Percentiles rank a stretch among this genome's conserved stretches.
Evolutionary conservation across 2,113 vertebrate species (phyloP).

Genomic region (Gopherus flavomarginatus): DNA sequence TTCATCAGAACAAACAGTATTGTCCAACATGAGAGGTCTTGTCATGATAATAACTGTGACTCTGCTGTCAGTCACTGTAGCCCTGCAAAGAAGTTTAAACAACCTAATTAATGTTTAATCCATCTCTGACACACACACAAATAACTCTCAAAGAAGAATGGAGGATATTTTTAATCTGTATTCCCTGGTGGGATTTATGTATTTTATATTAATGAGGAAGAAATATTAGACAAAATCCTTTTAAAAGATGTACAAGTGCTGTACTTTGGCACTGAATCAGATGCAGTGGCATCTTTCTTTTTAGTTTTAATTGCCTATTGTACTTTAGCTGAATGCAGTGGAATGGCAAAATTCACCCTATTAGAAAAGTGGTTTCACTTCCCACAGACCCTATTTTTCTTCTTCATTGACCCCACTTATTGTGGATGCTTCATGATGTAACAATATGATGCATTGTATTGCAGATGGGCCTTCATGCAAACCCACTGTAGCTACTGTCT

Average conservation of each 20-base stretch:
- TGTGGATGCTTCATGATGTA: not conserved
- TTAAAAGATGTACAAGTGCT: not conserved
- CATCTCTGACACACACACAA: not conserved
- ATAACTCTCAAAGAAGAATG: not conserved
- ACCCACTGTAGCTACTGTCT: not conserved
- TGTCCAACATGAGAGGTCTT: not conserved
- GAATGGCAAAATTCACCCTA: not conserved
- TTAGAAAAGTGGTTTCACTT: not conserved
- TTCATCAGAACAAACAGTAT: not conserved
- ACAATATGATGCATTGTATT: not conserved
- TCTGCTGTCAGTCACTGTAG: not conserved
- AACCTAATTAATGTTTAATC: not conserved
- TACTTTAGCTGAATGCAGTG: not conserved
- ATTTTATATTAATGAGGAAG: not conserved
- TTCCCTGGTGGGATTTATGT: not conserved
- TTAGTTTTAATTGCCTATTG: not conserved
- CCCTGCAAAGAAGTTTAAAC: not conserved
- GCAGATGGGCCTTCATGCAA: not conserved
- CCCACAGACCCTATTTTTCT: constrained; percentile 3
- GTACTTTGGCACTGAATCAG: not conserved
- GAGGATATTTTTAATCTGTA: not conserved
- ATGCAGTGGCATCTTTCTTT: not conserved
- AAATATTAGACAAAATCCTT: not conserved
- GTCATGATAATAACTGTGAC: not conserved
- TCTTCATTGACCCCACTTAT: not conserved